These are phyloP conservation scores for Schizothorax lantsangensis DNA, from an alignment of 2,797 vertebrate genomes.

Conservation along the genomic window DNA sequence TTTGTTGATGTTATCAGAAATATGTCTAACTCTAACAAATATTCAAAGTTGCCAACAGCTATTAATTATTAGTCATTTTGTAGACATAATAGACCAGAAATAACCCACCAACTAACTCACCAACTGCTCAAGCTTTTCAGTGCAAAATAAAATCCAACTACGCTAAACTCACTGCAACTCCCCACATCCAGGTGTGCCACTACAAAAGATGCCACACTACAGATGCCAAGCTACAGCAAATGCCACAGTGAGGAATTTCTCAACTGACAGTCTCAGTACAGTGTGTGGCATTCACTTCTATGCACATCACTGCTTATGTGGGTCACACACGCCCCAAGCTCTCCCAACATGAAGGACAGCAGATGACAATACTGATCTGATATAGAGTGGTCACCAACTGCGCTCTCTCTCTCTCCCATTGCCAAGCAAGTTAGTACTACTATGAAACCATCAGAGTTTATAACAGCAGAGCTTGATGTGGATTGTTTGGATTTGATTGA, in stretches of 20 bases:
- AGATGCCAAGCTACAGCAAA: conserved; percentile 26
- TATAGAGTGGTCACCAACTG: conserved; percentile 32
- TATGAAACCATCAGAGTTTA: neutral
- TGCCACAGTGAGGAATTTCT: neutral
- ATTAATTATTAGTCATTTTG: neutral
- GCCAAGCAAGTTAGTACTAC: neutral
- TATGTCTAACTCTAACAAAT: neutral
- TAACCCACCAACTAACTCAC: neutral
- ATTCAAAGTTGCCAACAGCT: neutral
- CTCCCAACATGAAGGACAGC: conserved; percentile 43
- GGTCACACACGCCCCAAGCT: conserved; percentile 54
- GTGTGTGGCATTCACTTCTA: neutral
- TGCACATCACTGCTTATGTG: conserved; percentile 52
- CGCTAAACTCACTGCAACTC: neutral
- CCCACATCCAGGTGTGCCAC: neutral
- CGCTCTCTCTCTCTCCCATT: conserved; percentile 8
- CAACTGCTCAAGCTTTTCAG: neutral
- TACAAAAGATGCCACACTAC: conserved; percentile 8
- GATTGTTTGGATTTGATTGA: conserved; percentile 39
- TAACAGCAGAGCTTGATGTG: conserved; percentile 1
- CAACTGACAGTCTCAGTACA: conserved; percentile 16
- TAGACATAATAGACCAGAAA: neutral
- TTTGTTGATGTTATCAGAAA: neutral
- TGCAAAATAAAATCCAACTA: conserved; percentile 6
- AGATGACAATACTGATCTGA: conserved; percentile 50